phyloP scores from a whole-genome alignment of 2,888 invertebrate genomes.

The Eudasyphora cyanicolor region DNA sequence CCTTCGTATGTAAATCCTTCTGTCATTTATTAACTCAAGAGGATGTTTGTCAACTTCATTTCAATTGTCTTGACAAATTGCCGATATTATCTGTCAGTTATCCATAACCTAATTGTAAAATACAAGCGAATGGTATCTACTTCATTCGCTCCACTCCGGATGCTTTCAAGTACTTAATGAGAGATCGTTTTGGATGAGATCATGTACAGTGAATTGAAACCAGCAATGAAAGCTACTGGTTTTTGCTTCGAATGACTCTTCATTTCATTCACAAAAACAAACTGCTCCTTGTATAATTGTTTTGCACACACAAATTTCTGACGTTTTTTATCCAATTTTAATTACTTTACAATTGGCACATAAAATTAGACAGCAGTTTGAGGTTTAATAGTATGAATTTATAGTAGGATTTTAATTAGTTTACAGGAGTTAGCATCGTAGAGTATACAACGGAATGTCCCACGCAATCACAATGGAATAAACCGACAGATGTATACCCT shows the following conservation, averaged over 20 bases:
- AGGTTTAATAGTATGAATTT: slow-evolving; percentile 32
- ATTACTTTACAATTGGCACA: slow-evolving; percentile 12
- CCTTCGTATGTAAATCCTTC: background rate
- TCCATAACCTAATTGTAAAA: background rate
- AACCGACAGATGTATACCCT: too few relatives aligned
- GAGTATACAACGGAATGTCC: too few relatives aligned
- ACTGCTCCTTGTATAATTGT: slow-evolving; percentile 5
- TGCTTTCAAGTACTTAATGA: background rate
- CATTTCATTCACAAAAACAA: background rate
- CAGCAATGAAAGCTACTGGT: slow-evolving; percentile 2
- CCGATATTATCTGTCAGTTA: slow-evolving; percentile 16
- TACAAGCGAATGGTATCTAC: background rate
- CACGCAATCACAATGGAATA: too few relatives aligned
- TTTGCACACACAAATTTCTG: background rate
- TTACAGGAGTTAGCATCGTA: background rate
- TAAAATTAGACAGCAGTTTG: slow-evolving; percentile 30
- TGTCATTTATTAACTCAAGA: background rate
- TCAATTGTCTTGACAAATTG: slow-evolving; percentile 18
- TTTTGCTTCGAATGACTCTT: background rate
- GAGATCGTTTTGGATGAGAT: background rate
- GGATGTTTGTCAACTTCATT: background rate
- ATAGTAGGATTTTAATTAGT: slow-evolving; percentile 28
- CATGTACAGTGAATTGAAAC: background rate
- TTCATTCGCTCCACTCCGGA: background rate
- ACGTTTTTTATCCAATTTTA: background rate